Base-by-base conservation (phyloP, 2,888 invertebrate species). In the Megalurothrips usitatus region DNA sequence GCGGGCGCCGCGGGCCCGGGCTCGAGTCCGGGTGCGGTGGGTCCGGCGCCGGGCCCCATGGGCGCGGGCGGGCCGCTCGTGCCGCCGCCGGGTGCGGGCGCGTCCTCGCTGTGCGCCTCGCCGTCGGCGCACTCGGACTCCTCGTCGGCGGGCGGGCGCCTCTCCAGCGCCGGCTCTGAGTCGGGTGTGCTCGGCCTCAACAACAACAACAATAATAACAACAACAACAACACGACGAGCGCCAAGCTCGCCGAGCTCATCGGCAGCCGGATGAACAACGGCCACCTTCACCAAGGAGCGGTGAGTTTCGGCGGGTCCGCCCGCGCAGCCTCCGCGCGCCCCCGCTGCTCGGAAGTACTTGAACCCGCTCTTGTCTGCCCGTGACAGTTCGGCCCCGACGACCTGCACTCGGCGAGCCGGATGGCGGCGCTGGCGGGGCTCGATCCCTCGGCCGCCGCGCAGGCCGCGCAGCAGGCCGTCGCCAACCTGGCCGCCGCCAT, bases 81-180 rank as follows among this genome's bases (percentile, higher is more conserved):
- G 68, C 68, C 68, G 3, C 68, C 68, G 12, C 68, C 68, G 26
- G 89, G 86, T 88, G 91, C 68, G 11, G 89, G 86, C 88, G 91
- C 68, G 11, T 75, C 84, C 8, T 84, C 84, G n/a, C 81, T 83
- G 89, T 92, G 95, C 84, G 94, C 94, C 23, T 94, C 95, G 79
- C 95, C 95, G 1, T 94, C 94, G 68, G 94, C 93, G 28, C 95
- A 95, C 87, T 95, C 95, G 79, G 96, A 96, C 87, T 94, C 94
- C 85, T 95, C 95, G 43, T 95, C 85, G 34, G 85, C 95, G 49
- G 91, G 91, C 83, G 94, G 85, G 83, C 75, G 84, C 48, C 58
- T 82, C n/a, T 80, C 82, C 80, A 81, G 83, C 48, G 93, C 94
- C 49, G 93, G 94, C 28, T 94, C 94, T 26, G 94, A 94, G 89